These are phyloP conservation scores for Pomacea canaliculata DNA, from an alignment of 2,888 invertebrate genomes.

Conservation along the genomic window DNA sequence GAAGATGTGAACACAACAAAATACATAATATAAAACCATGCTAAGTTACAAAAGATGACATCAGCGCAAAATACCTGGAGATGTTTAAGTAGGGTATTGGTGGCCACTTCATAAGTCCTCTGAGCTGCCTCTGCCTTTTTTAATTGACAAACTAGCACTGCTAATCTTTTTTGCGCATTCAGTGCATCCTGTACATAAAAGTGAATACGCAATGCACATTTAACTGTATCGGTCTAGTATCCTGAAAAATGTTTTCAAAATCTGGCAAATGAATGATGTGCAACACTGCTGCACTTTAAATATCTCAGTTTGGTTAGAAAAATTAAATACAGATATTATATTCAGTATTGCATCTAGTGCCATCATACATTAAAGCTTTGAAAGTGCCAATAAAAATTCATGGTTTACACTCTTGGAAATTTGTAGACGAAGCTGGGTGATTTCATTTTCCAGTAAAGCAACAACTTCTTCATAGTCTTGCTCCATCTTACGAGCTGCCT, in stretches of 20 bases:
- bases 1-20: background rate
- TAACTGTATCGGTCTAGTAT: no score
- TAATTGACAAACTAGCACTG: slow-evolving; percentile 64
- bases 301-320: no score
- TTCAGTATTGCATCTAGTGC: background rate
- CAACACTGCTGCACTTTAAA: no score
- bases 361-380: background rate
- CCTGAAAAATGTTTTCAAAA: no score
- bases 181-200: slow-evolving; percentile 38
- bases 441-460: slow-evolving; percentile 62
- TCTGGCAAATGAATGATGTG: no score
- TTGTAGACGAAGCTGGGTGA: slow-evolving; percentile 54
- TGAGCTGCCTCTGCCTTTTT: slow-evolving; percentile 62
- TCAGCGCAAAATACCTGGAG: slow-evolving; percentile 62
- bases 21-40: background rate
- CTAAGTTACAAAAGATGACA: slow-evolving; percentile 47
- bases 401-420: slow-evolving; percentile 42
- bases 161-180: slow-evolving; percentile 55
- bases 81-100: slow-evolving; percentile 64
- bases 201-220: background rate
- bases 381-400: background rate
- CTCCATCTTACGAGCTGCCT: slow-evolving; percentile 63
- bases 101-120: slow-evolving; percentile 67
- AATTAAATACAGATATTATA: background rate
- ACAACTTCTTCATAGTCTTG: slow-evolving; percentile 68